Percentiles rank a stretch among this genome's conserved stretches.
Conservation (phyloP, 2,797 vertebrate species). For the Eleutherodactylus coqui region DNA sequence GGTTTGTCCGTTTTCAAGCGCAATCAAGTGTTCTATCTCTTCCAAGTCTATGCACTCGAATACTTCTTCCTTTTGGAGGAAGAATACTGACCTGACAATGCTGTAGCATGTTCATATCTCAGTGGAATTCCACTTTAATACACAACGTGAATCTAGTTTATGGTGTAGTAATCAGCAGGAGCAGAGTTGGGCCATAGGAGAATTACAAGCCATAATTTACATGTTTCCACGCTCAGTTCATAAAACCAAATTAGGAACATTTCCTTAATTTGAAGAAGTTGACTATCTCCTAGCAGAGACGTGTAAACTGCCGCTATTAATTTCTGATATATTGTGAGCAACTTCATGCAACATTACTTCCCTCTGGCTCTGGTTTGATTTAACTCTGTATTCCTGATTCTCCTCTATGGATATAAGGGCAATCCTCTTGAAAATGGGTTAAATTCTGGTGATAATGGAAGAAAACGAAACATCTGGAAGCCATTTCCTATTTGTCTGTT, state of each 20-base stretch:
- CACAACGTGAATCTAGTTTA: not conserved
- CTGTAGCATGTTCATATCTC: not conserved
- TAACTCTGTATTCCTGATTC: not conserved
- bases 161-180: not conserved
- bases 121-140: not conserved
- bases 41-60: not conserved
- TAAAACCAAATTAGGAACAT: not conserved
- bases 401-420: not conserved
- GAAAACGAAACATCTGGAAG: slow-evolving; percentile 45
- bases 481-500: slow-evolving; percentile 48
- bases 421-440: slow-evolving; percentile 20
- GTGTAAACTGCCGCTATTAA: not conserved
- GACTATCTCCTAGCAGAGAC: not conserved
- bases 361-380: not conserved
- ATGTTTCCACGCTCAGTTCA: not conserved
- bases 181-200: not conserved
- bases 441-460: slow-evolving; percentile 32
- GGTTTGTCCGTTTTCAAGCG: not conserved
- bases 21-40: not conserved
- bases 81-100: not conserved
- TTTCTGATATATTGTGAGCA: not conserved
- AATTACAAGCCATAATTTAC: not conserved
- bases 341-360: not conserved
- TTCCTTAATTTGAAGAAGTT: not conserved
- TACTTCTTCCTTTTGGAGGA: not conserved